These are phyloP conservation scores for Perca fluviatilis DNA, from an alignment of 2,113 vertebrate genomes.

Conservation along the genomic window DNA sequence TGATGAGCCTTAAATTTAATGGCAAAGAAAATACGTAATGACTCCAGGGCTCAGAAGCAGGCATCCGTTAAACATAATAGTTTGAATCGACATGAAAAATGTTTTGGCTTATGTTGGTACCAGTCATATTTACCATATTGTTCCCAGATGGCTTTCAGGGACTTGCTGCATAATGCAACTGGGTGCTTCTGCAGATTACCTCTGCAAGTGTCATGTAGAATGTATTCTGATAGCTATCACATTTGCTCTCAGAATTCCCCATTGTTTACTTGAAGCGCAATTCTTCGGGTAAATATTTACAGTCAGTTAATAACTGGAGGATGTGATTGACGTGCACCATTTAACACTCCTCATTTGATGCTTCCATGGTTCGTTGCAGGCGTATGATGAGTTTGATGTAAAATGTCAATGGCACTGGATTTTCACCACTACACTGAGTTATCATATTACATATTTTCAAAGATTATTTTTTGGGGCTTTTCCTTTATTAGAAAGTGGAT, in stretches of 20 bases:
- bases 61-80: slow-evolving; percentile 39
- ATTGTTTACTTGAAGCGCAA: slow-evolving; percentile 59
- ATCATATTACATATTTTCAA: slow-evolving; percentile 15
- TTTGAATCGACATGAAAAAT: slow-evolving; percentile 51
- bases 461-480: too few relatives aligned
- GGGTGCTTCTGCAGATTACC: slow-evolving; percentile 36
- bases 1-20: slow-evolving; percentile 31
- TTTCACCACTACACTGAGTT: slow-evolving; percentile 26
- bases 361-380: slow-evolving; percentile 63
- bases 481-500: too few relatives aligned
- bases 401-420: slow-evolving; percentile 58
- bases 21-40: slow-evolving; percentile 45
- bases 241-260: slow-evolving; percentile 31
- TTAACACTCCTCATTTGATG: slow-evolving; percentile 71
- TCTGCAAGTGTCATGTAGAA: slow-evolving; percentile 28
- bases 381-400: slow-evolving; percentile 56
- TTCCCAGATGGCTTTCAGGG: slow-evolving; percentile 7
- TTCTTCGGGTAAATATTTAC: slow-evolving; percentile 63
- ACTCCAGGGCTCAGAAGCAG: slow-evolving; percentile 16
- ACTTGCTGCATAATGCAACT: slow-evolving; percentile 30
- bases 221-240: slow-evolving; percentile 3
- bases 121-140: slow-evolving; percentile 57
- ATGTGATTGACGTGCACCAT: slow-evolving; percentile 69
- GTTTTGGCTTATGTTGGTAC: slow-evolving; percentile 27
- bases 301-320: slow-evolving; percentile 64